Percentiles rank a stretch among this genome's conserved stretches.
phyloP scores from a whole-genome alignment of 2,797 vertebrate genomes.

The Syncerus caffer region DNA sequence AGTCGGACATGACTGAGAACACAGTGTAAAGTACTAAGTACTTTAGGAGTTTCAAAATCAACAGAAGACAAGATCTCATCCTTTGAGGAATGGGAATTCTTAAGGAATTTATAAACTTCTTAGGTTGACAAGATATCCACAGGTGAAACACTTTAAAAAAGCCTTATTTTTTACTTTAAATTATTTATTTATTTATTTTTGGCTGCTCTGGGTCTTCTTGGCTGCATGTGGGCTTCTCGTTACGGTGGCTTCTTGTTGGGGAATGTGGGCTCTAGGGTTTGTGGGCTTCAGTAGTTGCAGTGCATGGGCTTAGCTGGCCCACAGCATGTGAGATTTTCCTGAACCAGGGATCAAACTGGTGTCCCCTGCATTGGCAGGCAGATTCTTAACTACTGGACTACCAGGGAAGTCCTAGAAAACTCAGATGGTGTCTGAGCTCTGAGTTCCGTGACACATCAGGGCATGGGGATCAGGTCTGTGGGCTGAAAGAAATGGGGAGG shows the following conservation, averaged over 20 bases:
- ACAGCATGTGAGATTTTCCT: background rate
- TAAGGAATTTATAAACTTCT: conserved; percentile 37
- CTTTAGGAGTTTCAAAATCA: conserved; percentile 37
- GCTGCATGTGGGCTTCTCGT: background rate
- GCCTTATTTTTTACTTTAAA: background rate
- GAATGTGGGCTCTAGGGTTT: background rate
- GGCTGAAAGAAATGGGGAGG: background rate
- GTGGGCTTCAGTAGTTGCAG: background rate
- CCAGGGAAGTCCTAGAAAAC: background rate
- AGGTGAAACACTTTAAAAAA: background rate
- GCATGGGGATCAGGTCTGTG: background rate
- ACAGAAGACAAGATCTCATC: background rate
- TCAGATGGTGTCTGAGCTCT: background rate
- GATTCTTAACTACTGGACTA: background rate
- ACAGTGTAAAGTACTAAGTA: background rate
- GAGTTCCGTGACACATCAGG: background rate
- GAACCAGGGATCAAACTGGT: background rate
- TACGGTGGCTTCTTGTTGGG: background rate
- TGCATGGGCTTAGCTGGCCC: background rate
- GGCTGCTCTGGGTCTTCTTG: background rate
- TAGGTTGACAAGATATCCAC: conserved; percentile 19
- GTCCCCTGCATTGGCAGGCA: background rate
- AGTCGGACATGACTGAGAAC: accelerated
- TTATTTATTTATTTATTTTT: background rate
- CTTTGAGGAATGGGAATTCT: conserved; percentile 43